Base-by-base conservation (phyloP, 2,113 vertebrate genomes). In the Parotia lawesii region DNA sequence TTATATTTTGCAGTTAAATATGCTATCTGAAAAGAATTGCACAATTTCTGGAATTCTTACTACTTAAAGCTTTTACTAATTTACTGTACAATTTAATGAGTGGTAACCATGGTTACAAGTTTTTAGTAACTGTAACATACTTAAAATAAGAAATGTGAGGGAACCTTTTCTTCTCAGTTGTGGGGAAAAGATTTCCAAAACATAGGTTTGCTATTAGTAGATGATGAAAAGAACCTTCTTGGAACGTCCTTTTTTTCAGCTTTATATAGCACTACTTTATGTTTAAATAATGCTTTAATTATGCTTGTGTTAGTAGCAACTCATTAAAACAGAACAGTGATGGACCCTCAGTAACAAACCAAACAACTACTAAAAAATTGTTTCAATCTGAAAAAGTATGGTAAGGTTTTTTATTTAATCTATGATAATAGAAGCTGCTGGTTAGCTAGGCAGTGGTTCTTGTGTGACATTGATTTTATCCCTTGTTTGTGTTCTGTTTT, bases 391-490 rank as follows among this genome's bases (percentile, higher is more conserved):
- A 92, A 84, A 86, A 70, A 93, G 74, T 93, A 71, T 93, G 56
- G 80, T 64, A 86, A 93, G 45, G 61, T 83, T 94, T 58, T 97
- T 95, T 83, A 89, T 95, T 95, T 95, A 95, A 97, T 93, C 71
- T 83, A 53, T 93, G 91, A 89, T 95, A 97, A 97, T 97, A 96
- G 97, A 97, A 98, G 97, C 97, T 97, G 94, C 97, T 87, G 88
- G 96, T 98, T 97, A 97, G 76, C 95, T 96, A 98, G 97, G 97
- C 96, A 84, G 97, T 87, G 87, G 94, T 97, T 97, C 98, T 95
- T 83, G 47, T 90, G 97, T 95, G 83, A 91, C 97, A 98, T 98
- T 97, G 98, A 98, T 98, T 97, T 97, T 96, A 97, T 97, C 97
- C 96, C 91, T 97, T 97, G 96, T 98, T 98, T 97, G 93, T 91